Evolutionary conservation across 1,140 invertebrate genomes (phyloP).

Genomic region (Ylistrum balloti): DNA sequence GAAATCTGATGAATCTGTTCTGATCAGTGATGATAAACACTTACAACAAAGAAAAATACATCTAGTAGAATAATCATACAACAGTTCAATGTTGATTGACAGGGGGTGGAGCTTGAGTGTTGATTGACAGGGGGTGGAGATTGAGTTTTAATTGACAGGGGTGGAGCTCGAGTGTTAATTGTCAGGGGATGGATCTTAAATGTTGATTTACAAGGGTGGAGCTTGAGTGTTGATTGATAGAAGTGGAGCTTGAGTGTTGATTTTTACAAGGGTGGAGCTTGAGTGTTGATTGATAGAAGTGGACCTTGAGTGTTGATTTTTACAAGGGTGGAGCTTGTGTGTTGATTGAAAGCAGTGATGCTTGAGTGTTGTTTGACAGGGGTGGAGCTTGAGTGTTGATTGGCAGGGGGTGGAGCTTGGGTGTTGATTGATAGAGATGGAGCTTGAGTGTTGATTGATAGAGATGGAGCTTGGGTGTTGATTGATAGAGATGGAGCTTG

Average conservation of each 20-base stretch:
- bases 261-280: not conserved
- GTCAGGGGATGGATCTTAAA: not conserved
- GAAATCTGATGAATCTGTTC: no score
- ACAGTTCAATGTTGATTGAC: not conserved
- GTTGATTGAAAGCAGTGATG: not conserved
- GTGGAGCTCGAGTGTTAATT: no score
- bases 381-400: not conserved
- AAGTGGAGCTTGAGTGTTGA: not conserved
- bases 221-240: no score
- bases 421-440: not conserved
- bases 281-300: not conserved
- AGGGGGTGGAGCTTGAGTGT: not conserved
- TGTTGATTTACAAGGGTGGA: not conserved
- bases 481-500: not conserved
- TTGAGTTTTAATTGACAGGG: not conserved
- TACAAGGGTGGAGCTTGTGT: not conserved
- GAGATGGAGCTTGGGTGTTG: not conserved
- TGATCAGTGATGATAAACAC: no score
- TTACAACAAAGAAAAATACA: no score
- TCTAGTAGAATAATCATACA: no score
- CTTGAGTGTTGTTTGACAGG: not conserved
- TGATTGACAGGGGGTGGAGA: not conserved
- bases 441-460: not conserved
- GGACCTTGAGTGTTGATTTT: not conserved
- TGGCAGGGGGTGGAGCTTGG: not conserved